Base-by-base conservation (phyloP, 2,888 invertebrate species). In the Cephus sareptanus region DNA sequence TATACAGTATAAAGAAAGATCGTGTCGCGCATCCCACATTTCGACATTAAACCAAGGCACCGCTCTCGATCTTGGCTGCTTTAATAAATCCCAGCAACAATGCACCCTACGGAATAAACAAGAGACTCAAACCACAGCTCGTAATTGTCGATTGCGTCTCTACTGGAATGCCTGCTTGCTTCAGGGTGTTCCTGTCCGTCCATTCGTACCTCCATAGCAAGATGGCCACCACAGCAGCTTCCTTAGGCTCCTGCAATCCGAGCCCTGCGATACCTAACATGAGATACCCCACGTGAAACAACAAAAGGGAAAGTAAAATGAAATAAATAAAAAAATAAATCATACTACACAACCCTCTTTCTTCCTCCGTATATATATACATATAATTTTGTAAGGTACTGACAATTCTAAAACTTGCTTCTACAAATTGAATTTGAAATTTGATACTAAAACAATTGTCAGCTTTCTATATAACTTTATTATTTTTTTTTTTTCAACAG, bases 11-110 rank as follows among this genome's bases (percentile, higher is more conserved):
- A 56, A 56, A 56, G 56, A 56, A 56, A 56, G 56, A 23, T 71
- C 71, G 71, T 34, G 71, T 71, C 71, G 13, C 71, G 71, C 56
- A 56, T 71, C 71, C 71, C 71, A 71, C 71, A 71, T 71, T 56
- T 71, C 31, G 71, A 71, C 71, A 33, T 71, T 71, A 71, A 31
- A 34, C 71, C 33, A 33, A 30, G 56, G 56, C 31, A 9, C 71
- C 71, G 71, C 31, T 71, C 71, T 34, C 71, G 31, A 71, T 71
- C 33, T 71, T 23, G 13, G 33, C 33, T 34, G 34, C 71, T 31
- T 71, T 71, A 71, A 71, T 71, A 71, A 31, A 71, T 71, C 71
- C 71, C 12, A 34, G 33, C 71, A 71, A 71, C 71, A 71, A 71
- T 71, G 71, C 34, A 71, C 71, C 34, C 71, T 12, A 34, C 71